Evolutionary conservation across 2,113 vertebrate genomes (phyloP), one percentile per base, ranked within the genome.

Genomic region (Tragulus kanchil): DNA sequence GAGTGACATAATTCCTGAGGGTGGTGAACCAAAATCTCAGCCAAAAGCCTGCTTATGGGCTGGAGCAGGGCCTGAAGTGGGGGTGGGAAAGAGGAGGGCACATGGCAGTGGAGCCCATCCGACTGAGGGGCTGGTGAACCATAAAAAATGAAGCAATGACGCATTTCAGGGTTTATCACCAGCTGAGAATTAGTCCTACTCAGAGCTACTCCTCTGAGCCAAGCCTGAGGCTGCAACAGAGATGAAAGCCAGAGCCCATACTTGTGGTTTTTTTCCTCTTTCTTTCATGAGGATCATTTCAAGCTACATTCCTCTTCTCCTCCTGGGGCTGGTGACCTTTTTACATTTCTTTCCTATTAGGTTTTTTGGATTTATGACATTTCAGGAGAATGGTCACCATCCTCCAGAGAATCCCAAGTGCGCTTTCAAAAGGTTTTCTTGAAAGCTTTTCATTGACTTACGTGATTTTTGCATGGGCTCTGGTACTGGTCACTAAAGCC

Each of bases 401-500:
- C 21, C 56, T 73, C 14, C 3, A 16, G 52, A 26, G 26, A 85
- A 84, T 3, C 31, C n/a, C 36, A 50, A n/a, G 19, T 52, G 56
- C 28, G 69, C 42, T 75, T 89, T 95, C 45, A 62, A 69, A 82
- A 84, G 67, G n/a, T n/a, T 3, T 81, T 58, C 56, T 87, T 25
- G 78, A 85, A 89, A 79, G 15, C 56, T 59, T 89, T 94, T 84
- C 9, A 9, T 90, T 88, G 73, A 98, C 99, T 98, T 98, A 99
- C 99, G 98, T 90, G 97, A 99, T 99, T 96, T 98, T 99, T 75
- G 99, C 99, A 52, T 99, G 98, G 25, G 99, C 98, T 97, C 98
- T 99, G 82, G 99, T 98, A 97, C 99, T 99, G 86, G 99, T 99
- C 97, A 99, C 98, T 0, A 99, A 71, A 73, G 97, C 98, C 97